Evolutionary conservation across 2,797 vertebrate genomes (phyloP), one percentile per base, ranked within the genome.

Genomic region (Enteromius radiatus): DNA sequence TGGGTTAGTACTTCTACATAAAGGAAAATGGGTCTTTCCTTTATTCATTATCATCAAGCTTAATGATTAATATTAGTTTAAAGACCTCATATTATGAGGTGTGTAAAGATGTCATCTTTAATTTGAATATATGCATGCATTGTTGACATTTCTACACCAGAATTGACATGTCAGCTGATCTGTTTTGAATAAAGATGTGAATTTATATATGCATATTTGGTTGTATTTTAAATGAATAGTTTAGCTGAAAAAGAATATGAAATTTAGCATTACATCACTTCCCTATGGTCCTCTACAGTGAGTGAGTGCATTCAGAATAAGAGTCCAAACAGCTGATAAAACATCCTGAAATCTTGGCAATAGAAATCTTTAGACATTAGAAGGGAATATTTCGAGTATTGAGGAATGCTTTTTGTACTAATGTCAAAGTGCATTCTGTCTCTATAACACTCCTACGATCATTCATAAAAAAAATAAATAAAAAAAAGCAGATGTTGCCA

Each of bases 31-130:
- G 47, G 49, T 33, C 26, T 78, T 59, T 64, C 64, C 69, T 52
- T 83, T 47, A 70, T 38, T 49, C 61, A 84, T 86, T 83, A 56
- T 69, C 76, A 65, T 76, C 54, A 26, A 63, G 65, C 41, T 14
- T 65, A 45, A 61, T n/a, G 69, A 84, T 81, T 59, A 80, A 74
- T 61, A 26, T 76, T 47, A 68, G 19, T 56, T 69, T 84, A 80
- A 81, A 84, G 49, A 68, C 12, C 71, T 28, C 4, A 65, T 74
- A 81, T 47, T 73, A 49, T 41, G 28, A 38, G 45, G 17, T 70
- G 38, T 82, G 15, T 71, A 64, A 56, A 31, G 73, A 59, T 76
- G 74, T 76, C 45, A 43, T 65, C 33, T 78, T 70, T 67, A 38
- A 70, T 71, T 68, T 33, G 5, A 84, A 77, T 47, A 84, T 54